Percentiles rank a stretch among this genome's conserved stretches.
Evolutionary conservation across 2,113 vertebrate species (phyloP).

Genomic region (Papio anubis): DNA sequence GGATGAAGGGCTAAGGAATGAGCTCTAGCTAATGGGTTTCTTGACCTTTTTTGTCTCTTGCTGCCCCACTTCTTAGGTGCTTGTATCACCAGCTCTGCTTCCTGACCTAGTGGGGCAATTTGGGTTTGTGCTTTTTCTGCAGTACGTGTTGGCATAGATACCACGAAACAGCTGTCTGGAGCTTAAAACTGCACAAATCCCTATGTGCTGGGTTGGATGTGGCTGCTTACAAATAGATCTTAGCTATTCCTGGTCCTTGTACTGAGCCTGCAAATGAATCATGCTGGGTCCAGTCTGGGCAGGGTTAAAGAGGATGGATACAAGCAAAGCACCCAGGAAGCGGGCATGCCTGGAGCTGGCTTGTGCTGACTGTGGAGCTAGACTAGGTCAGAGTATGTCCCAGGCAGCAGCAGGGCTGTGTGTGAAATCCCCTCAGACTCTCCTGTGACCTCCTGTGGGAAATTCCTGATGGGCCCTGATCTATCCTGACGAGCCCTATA

Average conservation of each 20-base stretch:
- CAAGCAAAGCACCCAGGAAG: neutral
- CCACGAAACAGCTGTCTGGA: constrained; percentile 25
- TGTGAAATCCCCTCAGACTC: neutral
- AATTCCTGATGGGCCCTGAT: neutral
- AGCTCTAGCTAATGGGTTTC: neutral
- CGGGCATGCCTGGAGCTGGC: neutral
- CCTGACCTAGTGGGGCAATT: neutral
- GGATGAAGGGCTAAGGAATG: neutral
- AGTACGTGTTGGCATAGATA: neutral
- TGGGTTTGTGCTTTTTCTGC: neutral
- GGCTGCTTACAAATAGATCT: neutral
- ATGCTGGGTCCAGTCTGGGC: neutral
- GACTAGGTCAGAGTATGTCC: neutral
- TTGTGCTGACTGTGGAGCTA: neutral
- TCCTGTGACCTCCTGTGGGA: neutral
- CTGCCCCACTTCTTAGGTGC: neutral
- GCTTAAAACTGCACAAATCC: constrained; percentile 33
- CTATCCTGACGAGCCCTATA: neutral
- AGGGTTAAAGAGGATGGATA: neutral
- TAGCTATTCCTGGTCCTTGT: neutral
- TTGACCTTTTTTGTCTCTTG: neutral
- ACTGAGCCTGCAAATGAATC: neutral
- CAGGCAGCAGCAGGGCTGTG: neutral
- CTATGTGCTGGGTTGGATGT: neutral
- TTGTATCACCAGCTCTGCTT: neutral